These are phyloP conservation scores for Crotalus horridus DNA, from an alignment of 2,113 vertebrate species.

Conservation along the genomic window DNA sequence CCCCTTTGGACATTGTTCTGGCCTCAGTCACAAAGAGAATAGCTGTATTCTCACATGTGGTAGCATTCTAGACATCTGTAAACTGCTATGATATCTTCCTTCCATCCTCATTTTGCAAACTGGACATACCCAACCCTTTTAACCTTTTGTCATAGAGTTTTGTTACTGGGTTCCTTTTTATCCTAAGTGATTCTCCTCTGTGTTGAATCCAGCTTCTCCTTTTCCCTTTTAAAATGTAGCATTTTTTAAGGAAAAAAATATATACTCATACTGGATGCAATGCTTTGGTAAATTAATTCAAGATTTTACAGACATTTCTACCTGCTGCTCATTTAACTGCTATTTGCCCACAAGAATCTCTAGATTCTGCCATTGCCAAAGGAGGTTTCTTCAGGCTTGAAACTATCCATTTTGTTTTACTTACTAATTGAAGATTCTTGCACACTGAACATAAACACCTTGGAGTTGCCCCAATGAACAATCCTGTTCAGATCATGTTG, in stretches of 20 bases:
- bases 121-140: background rate
- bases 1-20: background rate
- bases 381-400: background rate
- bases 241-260: background rate
- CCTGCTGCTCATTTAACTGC: background rate
- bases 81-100: background rate
- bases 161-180: background rate
- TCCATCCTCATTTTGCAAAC: background rate
- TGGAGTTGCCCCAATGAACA: background rate
- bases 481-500: background rate
- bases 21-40: background rate
- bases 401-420: background rate
- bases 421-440: background rate
- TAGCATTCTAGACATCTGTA: background rate
- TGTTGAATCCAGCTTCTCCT: background rate
- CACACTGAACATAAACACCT: background rate
- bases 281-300: background rate
- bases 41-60: background rate
- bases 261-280: background rate
- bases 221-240: background rate
- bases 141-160: background rate
- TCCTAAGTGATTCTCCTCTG: background rate
- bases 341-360: background rate
- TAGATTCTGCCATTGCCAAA: background rate
- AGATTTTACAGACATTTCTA: background rate